Conservation (phyloP, 1,140 invertebrate species). For the Drosophila kikkawai region DNA sequence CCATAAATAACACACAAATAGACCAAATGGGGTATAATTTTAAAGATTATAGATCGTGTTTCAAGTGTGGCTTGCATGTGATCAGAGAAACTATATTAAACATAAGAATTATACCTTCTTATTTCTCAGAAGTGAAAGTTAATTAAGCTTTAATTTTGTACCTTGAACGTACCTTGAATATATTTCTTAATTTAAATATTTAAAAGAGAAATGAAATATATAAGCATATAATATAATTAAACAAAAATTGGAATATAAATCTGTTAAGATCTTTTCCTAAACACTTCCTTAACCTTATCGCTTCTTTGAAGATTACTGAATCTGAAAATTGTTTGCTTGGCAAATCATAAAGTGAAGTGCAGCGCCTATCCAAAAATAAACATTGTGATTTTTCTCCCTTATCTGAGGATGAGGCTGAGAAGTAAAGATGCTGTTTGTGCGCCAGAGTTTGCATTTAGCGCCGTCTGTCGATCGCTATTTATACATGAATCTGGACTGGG, state of each 20-base stretch:
- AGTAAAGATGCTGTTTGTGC: background rate
- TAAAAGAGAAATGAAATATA: background rate
- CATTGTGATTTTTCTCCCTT: slow-evolving; percentile 27
- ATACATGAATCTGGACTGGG: slow-evolving; percentile 5
- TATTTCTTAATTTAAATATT: background rate
- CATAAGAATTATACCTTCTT: background rate
- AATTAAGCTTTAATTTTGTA: background rate
- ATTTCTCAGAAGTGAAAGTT: background rate
- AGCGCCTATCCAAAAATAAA: slow-evolving; percentile 25
- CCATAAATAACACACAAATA: background rate
- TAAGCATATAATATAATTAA: no score
- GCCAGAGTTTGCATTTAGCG: slow-evolving; percentile 45
- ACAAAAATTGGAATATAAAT: background rate
- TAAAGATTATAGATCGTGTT: background rate
- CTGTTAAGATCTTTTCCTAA: background rate
- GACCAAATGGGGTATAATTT: background rate
- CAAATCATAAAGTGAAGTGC: slow-evolving; percentile 22
- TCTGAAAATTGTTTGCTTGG: slow-evolving; percentile 1
- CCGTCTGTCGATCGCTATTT: slow-evolving; percentile 41
- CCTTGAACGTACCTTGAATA: background rate
- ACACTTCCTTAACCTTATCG: background rate
- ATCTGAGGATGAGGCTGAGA: slow-evolving; percentile 11
- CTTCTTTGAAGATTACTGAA: slow-evolving; percentile 15
- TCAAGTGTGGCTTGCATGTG: background rate
- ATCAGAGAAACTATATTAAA: background rate